These are phyloP conservation scores for Danionella dracula DNA, from an alignment of 2,797 vertebrate species.

Conservation along the genomic window DNA sequence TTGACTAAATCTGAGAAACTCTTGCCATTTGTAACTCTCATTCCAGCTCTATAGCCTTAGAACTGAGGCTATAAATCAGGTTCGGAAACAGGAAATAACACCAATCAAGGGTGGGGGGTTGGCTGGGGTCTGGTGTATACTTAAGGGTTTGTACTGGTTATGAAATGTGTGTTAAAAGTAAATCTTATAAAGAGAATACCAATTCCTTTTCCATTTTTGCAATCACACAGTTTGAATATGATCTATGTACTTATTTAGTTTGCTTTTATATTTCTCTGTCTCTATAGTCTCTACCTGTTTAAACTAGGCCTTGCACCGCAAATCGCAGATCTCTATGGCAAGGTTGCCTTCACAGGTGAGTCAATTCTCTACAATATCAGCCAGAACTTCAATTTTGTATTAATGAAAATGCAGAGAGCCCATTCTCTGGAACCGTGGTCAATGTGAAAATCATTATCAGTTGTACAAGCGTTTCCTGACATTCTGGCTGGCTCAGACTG, in stretches of 20 bases:
- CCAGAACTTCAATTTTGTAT: too few relatives aligned
- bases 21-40: slow-evolving; percentile 33
- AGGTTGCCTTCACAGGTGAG: slow-evolving; percentile 97
- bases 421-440: slow-evolving; percentile 7
- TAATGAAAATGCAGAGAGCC: not conserved
- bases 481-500: slow-evolving; percentile 35
- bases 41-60: slow-evolving; percentile 44
- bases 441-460: slow-evolving; percentile 65
- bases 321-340: slow-evolving; percentile 97
- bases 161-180: slow-evolving; percentile 14
- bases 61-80: slow-evolving; percentile 46
- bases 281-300: slow-evolving; percentile 89
- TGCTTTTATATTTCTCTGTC: too few relatives aligned
- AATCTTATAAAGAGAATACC: slow-evolving; percentile 5
- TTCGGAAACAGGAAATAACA: slow-evolving; percentile 38
- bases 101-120: not conserved
- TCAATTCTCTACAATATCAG: too few relatives aligned
- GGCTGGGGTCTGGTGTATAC: not conserved
- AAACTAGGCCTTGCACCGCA: slow-evolving; percentile 95
- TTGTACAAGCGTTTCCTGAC: slow-evolving; percentile 60
- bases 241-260: too few relatives aligned
- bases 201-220: too few relatives aligned
- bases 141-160: not conserved
- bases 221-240: too few relatives aligned
- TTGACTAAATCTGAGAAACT: not conserved